Evolutionary conservation across 2,888 invertebrate species (phyloP), one percentile per base, ranked within the genome.

Genomic region (Apotomis betuletana): DNA sequence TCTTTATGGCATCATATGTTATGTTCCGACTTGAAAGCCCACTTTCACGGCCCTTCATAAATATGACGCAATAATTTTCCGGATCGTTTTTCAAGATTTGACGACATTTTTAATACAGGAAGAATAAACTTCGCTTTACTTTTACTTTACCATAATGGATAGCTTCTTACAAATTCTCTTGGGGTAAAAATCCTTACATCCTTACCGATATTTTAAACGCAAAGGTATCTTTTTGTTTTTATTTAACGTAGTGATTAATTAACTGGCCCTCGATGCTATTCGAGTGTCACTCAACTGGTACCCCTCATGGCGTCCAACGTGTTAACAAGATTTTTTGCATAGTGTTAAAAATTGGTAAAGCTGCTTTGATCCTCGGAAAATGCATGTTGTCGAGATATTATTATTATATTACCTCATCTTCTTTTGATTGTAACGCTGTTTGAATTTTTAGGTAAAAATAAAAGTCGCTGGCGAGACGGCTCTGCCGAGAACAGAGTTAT

Each of bases 401-500:
- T 41, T 41, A 6, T 5, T 41, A 6, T 4, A 41, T 41, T 27
- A 27, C 49, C n/a, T 12, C 12, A 6, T 38, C 6, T 58, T 5
- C 38, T 58, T 5, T 58, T 38, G 12, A 36, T 10, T 27, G 13
- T n/a, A 55, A 10, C 44, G 8, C 78, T 78, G 67, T 75, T 76
- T 75, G 76, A 81, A 78, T 83, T 77, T 83, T 77, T 87, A 94
- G 95, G 94, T 83, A 94, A 94, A 87, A 92, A 94, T 80, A 93
- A 93, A 87, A 94, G 94, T 83, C 94, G 94, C 77, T 93, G 94
- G 90, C 90, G 93, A 75, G 94, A 94, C 82, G 89, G 88, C 76
- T 90, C 93, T 51, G 91, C 94, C 75, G 95, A 95, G 83, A 94
- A 94, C 84, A 94, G 95, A 90, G 94, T 95, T 77, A 91, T 95